Evolutionary conservation across 2,888 invertebrate genomes (phyloP).

Genomic region (Neoaliturus tenellus): DNA sequence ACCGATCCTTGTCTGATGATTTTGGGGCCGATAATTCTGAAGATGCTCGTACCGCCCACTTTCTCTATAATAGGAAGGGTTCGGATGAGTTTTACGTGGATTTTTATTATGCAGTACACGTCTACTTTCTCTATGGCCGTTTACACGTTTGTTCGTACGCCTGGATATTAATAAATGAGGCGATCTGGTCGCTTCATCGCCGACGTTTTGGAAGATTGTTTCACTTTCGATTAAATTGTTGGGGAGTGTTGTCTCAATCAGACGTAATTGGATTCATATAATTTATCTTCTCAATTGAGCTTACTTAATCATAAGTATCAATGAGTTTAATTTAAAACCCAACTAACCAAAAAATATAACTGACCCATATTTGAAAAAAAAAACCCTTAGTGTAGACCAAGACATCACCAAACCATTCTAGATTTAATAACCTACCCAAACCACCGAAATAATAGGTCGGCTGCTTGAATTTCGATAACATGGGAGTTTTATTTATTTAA

Average conservation of each 20-base stretch:
- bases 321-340: too few relatives aligned
- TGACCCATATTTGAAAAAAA: too few relatives aligned
- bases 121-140: conserved; percentile 20
- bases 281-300: too few relatives aligned
- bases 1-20: neutral
- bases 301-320: too few relatives aligned
- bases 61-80: conserved; percentile 23
- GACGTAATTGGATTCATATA: neutral
- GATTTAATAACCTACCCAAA: neutral
- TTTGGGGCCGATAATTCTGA: neutral
- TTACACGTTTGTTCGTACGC: neutral
- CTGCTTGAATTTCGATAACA: neutral
- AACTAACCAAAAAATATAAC: too few relatives aligned
- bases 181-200: neutral
- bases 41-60: conserved; percentile 30
- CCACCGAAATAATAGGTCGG: neutral
- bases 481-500: neutral
- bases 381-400: neutral
- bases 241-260: neutral
- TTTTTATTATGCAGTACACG: conserved; percentile 33
- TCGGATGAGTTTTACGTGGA: neutral
- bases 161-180: conserved; percentile 10
- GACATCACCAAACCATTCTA: neutral
- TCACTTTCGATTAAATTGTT: neutral
- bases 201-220: neutral